These are phyloP conservation scores for Heliconius sara DNA, from an alignment of 2,888 invertebrate genomes.

Conservation along the genomic window DNA sequence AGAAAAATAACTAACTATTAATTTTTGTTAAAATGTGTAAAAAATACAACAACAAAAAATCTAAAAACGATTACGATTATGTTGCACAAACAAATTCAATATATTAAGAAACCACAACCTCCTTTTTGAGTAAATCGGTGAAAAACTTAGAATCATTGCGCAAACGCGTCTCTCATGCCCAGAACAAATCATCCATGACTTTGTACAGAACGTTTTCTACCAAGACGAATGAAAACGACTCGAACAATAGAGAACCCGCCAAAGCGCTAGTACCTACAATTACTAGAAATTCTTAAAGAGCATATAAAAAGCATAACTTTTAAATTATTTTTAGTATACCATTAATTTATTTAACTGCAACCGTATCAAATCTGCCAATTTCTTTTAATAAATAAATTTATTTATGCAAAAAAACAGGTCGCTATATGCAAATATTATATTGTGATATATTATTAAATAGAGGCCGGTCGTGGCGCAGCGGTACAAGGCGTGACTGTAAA, in stretches of 20 bases:
- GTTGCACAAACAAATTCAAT: background rate
- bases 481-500: no score
- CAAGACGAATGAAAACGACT: constrained; percentile 43
- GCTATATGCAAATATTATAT: no score
- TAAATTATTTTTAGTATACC: background rate
- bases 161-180: constrained; percentile 35
- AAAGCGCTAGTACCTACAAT: constrained; percentile 9
- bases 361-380: background rate
- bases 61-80: background rate
- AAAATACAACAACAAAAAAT: background rate
- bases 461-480: no score
- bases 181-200: constrained; percentile 38
- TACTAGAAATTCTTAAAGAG: constrained; percentile 14
- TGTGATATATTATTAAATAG: no score
- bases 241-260: constrained; percentile 22
- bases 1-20: no score
- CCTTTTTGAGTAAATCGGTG: background rate
- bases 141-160: background rate
- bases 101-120: background rate
- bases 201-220: constrained; percentile 30
- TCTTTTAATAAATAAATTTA: background rate
- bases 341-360: background rate
- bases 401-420: background rate
- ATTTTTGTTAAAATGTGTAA: no score
- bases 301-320: background rate